Evolutionary conservation across 2,797 vertebrate species (phyloP).

Genomic region (Taeniopygia guttata): DNA sequence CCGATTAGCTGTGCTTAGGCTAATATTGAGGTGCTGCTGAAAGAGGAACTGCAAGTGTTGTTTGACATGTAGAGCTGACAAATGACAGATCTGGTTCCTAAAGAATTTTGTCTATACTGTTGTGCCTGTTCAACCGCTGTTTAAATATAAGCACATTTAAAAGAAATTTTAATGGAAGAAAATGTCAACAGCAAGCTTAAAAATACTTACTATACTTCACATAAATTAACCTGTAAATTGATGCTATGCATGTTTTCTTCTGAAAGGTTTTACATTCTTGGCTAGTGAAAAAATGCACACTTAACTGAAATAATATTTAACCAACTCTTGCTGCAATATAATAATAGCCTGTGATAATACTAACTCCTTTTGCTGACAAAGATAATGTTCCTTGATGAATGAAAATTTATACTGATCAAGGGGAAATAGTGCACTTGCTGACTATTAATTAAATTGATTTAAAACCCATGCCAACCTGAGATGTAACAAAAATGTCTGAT

Average conservation of each 20-base stretch:
- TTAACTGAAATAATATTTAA: background rate
- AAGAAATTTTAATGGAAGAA: background rate
- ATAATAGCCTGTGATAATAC: background rate
- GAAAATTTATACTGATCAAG: background rate
- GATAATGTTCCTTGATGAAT: background rate
- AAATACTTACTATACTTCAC: fast-evolving
- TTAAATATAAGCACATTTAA: background rate
- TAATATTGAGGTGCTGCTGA: background rate
- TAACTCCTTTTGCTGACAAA: background rate
- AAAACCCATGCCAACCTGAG: background rate
- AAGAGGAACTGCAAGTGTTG: fast-evolving
- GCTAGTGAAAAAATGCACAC: background rate
- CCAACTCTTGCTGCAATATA: background rate
- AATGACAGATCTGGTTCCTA: background rate
- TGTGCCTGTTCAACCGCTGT: fast-evolving
- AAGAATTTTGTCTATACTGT: background rate
- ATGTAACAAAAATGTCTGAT: fast-evolving
- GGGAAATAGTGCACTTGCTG: background rate
- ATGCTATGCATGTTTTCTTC: fast-evolving
- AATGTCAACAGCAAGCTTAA: background rate
- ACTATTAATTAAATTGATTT: background rate
- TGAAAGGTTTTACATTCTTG: background rate
- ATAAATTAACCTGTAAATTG: background rate
- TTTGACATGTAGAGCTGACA: background rate
- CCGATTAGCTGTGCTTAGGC: background rate